phyloP scores from a whole-genome alignment of 2,888 invertebrate species.

The Pandemis cinnamomeana region DNA sequence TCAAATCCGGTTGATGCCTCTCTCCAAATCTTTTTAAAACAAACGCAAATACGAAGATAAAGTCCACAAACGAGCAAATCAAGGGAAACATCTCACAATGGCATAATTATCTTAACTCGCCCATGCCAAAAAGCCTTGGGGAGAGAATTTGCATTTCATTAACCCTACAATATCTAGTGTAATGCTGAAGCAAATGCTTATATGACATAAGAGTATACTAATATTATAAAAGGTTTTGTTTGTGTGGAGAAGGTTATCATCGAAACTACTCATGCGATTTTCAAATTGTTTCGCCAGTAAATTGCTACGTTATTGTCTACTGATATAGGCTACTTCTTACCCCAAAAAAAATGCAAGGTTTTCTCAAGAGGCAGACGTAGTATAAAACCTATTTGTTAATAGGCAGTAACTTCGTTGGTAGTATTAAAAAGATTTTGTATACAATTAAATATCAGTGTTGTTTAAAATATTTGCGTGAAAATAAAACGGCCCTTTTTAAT shows the following conservation, averaged over 20 bases:
- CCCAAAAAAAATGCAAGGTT: no score
- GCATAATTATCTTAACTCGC: not conserved
- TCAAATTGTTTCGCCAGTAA: no score
- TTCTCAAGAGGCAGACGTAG: no score
- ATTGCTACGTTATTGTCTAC: no score
- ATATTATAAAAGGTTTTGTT: no score
- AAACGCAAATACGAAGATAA: not conserved
- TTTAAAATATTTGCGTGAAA: no score
- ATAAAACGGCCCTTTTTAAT: not conserved
- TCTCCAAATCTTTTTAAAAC: not conserved
- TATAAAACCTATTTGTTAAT: no score
- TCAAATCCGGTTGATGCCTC: not conserved
- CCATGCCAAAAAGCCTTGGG: not conserved
- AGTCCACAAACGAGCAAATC: not conserved
- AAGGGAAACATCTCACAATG: slow-evolving; percentile 1
- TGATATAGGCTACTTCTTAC: no score
- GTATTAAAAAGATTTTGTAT: no score
- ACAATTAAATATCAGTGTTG: not conserved
- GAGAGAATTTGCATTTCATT: slow-evolving; percentile 23
- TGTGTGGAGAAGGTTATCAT: no score
- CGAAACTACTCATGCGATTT: no score
- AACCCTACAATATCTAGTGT: not conserved
- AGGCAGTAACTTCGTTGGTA: no score
- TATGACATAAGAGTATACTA: not conserved
- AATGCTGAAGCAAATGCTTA: slow-evolving; percentile 3